These are phyloP conservation scores for Eurosta solidaginis DNA, from an alignment of 1,140 invertebrate species.

Conservation along the genomic window DNA sequence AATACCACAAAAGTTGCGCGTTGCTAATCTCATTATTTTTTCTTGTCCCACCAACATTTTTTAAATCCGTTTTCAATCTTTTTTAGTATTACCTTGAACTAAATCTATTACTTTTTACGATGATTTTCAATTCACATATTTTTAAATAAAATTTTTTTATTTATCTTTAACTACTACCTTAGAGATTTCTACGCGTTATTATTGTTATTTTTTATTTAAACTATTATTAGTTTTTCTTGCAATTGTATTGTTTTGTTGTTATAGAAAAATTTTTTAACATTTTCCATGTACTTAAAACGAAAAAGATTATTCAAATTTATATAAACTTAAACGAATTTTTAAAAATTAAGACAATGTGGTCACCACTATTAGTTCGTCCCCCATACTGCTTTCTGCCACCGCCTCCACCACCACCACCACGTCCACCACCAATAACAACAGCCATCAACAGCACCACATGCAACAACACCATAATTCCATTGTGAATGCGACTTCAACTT, in stretches of 20 bases:
- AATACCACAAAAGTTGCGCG: background rate
- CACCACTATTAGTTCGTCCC: constrained; percentile 60
- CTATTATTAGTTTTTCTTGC: background rate
- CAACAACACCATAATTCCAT: constrained; percentile 41
- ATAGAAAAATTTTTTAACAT: constrained; percentile 18
- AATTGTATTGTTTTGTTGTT: constrained; percentile 28
- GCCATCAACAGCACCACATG: constrained; percentile 20
- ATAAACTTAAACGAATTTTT: constrained; percentile 39
- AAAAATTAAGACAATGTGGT: constrained; percentile 58
- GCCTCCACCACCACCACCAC: constrained; percentile 29
- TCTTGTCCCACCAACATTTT: background rate
- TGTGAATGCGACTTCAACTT: background rate
- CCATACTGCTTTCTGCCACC: constrained; percentile 52
- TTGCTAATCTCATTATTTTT: background rate
- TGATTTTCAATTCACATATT: background rate
- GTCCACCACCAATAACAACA: constrained; percentile 35
- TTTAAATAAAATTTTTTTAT: background rate
- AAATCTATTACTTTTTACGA: background rate
- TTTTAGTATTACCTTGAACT: background rate
- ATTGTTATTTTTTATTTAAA: background rate
- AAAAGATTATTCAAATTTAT: constrained; percentile 33
- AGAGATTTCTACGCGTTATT: background rate
- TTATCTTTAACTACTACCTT: background rate
- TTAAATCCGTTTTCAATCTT: background rate
- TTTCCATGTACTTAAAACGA: constrained; percentile 28